Percentiles rank a stretch among this genome's conserved stretches.
phyloP scores from a whole-genome alignment of 2,797 vertebrate genomes.

The Iguana delicatissima region DNA sequence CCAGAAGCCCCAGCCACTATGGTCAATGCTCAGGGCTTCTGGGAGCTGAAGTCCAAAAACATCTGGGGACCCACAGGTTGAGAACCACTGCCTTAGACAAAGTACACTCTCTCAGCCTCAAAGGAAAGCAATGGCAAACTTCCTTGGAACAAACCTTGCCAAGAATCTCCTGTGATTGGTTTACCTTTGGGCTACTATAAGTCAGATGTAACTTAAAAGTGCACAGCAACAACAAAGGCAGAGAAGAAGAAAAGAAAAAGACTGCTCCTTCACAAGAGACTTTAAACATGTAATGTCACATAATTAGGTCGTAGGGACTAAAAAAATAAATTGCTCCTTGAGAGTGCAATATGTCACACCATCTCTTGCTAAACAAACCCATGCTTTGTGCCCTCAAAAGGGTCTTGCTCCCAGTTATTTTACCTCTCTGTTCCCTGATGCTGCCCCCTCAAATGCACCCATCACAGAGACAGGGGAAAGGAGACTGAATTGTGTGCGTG shows the following conservation, averaged over 20 bases:
- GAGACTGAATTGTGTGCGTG: too few species aligned
- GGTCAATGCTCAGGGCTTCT: too few species aligned
- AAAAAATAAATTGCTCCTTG: background rate
- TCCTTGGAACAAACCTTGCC: too few species aligned
- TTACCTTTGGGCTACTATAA: too few species aligned
- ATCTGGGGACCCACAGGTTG: too few species aligned
- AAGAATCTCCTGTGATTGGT: too few species aligned
- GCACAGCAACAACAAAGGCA: background rate
- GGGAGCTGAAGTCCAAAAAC: too few species aligned
- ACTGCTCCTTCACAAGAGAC: background rate
- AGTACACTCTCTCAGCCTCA: too few species aligned
- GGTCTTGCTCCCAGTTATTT: conserved; percentile 16
- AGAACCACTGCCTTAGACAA: too few species aligned
- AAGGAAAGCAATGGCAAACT: too few species aligned
- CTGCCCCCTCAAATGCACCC: conserved; percentile 6
- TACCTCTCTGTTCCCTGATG: background rate
- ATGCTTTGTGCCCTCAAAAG: background rate
- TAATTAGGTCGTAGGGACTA: background rate
- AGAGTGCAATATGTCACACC: background rate
- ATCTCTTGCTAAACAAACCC: background rate
- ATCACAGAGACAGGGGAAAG: background rate
- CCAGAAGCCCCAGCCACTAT: too few species aligned
- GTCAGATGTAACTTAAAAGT: background rate
- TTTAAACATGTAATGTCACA: background rate
- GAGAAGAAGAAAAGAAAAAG: background rate